Evolutionary conservation across 2,888 invertebrate genomes (phyloP).

Genomic region (Pogonocherus hispidulus): DNA sequence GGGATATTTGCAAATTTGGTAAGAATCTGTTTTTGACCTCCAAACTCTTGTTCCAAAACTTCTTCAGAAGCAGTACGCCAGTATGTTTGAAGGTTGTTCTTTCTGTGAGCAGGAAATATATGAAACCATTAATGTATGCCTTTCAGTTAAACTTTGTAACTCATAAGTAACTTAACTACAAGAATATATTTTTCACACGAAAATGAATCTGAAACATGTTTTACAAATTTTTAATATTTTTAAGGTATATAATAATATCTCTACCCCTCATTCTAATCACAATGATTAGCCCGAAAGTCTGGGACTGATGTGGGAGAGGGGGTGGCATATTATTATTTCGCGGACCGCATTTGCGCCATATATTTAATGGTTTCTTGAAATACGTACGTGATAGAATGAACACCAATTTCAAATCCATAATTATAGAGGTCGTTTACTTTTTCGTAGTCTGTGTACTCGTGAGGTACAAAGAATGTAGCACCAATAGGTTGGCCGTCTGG

Average conservation of each 20-base stretch:
- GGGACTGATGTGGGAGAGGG: too few species aligned
- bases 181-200: too few species aligned
- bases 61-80: constrained; percentile 61
- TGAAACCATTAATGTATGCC: neutral
- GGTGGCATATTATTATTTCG: too few species aligned
- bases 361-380: too few species aligned
- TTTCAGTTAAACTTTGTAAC: too few species aligned
- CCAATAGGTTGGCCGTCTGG: constrained; percentile 76
- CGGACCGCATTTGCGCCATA: too few species aligned
- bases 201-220: too few species aligned
- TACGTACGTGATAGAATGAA: constrained; percentile 77
- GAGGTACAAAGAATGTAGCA: constrained; percentile 80
- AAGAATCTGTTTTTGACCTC: constrained; percentile 62
- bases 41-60: constrained; percentile 62
- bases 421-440: constrained; percentile 74
- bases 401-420: constrained; percentile 77
- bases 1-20: constrained; percentile 65
- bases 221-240: too few species aligned
- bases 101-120: constrained; percentile 51
- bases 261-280: too few species aligned
- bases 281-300: too few species aligned
- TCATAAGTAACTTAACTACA: too few species aligned
- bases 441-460: constrained; percentile 76
- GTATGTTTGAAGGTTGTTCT: constrained; percentile 55
- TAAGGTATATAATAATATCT: too few species aligned